Conservation (phyloP, 2,113 vertebrate species). For the Burhinus oedicnemus region DNA sequence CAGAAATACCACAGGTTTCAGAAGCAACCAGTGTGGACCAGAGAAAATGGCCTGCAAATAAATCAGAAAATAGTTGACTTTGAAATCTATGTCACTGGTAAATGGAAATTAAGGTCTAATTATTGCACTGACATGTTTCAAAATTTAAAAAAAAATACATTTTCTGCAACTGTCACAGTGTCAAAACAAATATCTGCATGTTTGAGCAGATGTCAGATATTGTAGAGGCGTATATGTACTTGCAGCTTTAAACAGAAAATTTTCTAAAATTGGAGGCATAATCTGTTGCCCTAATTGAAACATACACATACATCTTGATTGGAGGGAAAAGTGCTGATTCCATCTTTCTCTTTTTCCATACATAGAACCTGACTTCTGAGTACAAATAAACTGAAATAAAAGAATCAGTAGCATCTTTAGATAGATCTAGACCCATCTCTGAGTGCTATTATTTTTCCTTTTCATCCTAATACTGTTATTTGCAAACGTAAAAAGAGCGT, state of each 20-base stretch:
- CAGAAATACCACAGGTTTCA: neutral
- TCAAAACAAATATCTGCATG: slow-evolving; percentile 69
- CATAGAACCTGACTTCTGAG: neutral
- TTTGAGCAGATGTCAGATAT: slow-evolving; percentile 47
- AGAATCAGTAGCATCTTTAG: neutral
- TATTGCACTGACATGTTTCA: slow-evolving; percentile 39
- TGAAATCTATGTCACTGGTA: neutral
- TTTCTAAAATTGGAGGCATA: slow-evolving; percentile 42
- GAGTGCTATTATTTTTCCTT: neutral
- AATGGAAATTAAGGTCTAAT: slow-evolving; percentile 56
- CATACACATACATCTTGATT: neutral
- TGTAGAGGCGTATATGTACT: neutral
- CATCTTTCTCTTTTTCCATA: neutral
- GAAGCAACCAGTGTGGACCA: neutral
- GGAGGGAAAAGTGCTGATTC: slow-evolving; percentile 21
- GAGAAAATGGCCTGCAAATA: neutral
- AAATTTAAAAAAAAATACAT: slow-evolving; percentile 6
- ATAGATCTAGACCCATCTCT: neutral
- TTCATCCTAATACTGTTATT: neutral
- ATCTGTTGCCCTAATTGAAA: slow-evolving; percentile 57
- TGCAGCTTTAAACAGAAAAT: slow-evolving; percentile 46
- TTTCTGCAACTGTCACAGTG: slow-evolving; percentile 37
- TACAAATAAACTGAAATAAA: neutral
- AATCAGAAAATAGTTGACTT: slow-evolving; percentile 1
- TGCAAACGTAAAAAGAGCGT: neutral